Conservation (phyloP, 2,888 invertebrate species). For the Phyto melanocephala region DNA sequence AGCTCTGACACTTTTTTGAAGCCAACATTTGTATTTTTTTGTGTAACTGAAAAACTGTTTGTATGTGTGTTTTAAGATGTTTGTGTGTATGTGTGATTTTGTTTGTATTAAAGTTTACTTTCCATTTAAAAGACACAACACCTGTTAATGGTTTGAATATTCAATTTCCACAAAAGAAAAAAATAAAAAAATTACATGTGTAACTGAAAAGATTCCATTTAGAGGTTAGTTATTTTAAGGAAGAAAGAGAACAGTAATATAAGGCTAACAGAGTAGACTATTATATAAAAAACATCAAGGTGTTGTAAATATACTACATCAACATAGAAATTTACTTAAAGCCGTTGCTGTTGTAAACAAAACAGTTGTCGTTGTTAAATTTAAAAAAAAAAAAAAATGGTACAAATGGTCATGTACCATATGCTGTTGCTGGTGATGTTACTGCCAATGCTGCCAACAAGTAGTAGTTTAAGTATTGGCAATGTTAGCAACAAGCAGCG, state of each 20-base stretch:
- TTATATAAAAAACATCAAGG: neutral
- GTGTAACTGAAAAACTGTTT: too few species aligned
- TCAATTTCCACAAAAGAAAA: slow-evolving; percentile 44
- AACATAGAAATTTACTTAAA: slow-evolving; percentile 18
- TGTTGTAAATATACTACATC: slow-evolving; percentile 37
- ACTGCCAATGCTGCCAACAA: slow-evolving; percentile 15
- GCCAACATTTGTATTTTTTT: neutral
- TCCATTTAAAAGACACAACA: slow-evolving; percentile 29
- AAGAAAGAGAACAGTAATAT: neutral
- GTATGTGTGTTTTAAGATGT: too few species aligned
- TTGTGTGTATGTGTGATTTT: neutral
- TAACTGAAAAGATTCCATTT: slow-evolving; percentile 26
- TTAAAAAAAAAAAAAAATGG: neutral
- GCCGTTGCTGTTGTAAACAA: slow-evolving; percentile 14
- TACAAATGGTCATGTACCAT: slow-evolving; percentile 41
- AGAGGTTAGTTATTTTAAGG: neutral
- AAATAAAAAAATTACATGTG: slow-evolving; percentile 27
- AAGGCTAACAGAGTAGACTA: neutral
- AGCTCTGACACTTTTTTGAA: slow-evolving; percentile 6
- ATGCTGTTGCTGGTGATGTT: slow-evolving; percentile 24
- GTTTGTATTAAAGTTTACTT: neutral
- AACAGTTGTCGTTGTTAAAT: neutral
- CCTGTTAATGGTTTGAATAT: slow-evolving; percentile 60
- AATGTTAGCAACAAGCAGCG: slow-evolving; percentile 22
- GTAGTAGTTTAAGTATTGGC: neutral